These are phyloP conservation scores for Montipora capitata DNA, from an alignment of 92 coral and sea anemone genomes.

Conservation along the genomic window DNA sequence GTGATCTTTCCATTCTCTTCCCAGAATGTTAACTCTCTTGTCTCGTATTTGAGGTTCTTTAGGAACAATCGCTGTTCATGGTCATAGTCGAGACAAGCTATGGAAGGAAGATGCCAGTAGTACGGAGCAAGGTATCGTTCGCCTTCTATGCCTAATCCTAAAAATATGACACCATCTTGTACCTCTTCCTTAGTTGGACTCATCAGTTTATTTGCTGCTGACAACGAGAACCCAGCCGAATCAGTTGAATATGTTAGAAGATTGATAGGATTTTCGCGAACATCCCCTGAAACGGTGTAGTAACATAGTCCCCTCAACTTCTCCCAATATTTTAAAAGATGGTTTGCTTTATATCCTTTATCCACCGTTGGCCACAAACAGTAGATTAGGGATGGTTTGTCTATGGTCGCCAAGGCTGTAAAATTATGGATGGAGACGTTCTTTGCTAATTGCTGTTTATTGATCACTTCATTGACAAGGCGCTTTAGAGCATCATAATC, in stretches of 20 bases:
- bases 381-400: background rate
- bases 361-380: conserved; percentile 44
- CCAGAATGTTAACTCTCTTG: no score
- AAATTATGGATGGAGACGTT: conserved; percentile 54
- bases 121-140: background rate
- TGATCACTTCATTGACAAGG: conserved; percentile 15
- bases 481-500: conserved; percentile 65
- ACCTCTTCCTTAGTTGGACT: background rate
- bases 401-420: conserved; percentile 5
- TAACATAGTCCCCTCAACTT: conserved; percentile 27
- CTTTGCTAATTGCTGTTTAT: conserved; percentile 20
- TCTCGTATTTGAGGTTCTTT: no score
- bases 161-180: background rate
- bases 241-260: background rate
- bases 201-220: background rate
- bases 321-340: conserved; percentile 45
- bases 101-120: no score
- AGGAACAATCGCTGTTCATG: no score
- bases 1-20: no score
- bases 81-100: no score
- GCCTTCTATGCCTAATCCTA: background rate
- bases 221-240: background rate
- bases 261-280: background rate
- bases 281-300: background rate
- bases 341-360: conserved; percentile 37